Base-by-base conservation (phyloP, 2,888 invertebrate species). In the Drosophila merina region DNA sequence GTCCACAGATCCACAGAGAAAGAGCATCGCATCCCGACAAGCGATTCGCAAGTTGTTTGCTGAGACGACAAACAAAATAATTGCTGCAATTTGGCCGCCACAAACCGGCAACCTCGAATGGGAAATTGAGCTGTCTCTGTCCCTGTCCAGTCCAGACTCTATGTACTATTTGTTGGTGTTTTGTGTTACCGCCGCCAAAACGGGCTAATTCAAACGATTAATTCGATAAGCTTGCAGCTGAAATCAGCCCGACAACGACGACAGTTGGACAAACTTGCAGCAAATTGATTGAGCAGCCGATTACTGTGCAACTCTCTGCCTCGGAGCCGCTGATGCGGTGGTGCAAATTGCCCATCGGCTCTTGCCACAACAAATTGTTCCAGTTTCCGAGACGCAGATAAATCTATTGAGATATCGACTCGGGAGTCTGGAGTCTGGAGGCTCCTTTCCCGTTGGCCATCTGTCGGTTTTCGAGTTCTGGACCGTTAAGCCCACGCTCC, bases 171-270 rank as follows among this genome's bases (percentile, higher is more conserved):
- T 55, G 45, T 26, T 57, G 25, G 6, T 36, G 14, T 38, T 26
- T n/a, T 6, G 20, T 45, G 49, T 40, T 20, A 30, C 55, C 59
- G 12, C 30, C 48, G 26, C 36, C 42, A 42, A 38, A 75, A 56
- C 64, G 59, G 57, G 76, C 85, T 83, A 78, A 83, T 78, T 81
- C 79, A 25, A 74, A 73, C 88, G 88, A 84, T 84, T 84, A 86
- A 84, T 87, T 84, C 72, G 88, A 87, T 84, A 87, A 87, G 80
- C 88, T 72, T 72, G 57, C 73, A 81, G 82, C 85, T 86, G 58
- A 63, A 79, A 74, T 81, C 74, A 60, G 36, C 36, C 60, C 45
- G 52, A 49, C 74, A 67, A 75, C 75, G 52, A 49, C 74, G 70
- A 75, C 75, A 68, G 78, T 78, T 72, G 62, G 71, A 71, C 76